phyloP scores from a whole-genome alignment of 23 tunicate genomes.

The Ciona savignyi region DNA sequence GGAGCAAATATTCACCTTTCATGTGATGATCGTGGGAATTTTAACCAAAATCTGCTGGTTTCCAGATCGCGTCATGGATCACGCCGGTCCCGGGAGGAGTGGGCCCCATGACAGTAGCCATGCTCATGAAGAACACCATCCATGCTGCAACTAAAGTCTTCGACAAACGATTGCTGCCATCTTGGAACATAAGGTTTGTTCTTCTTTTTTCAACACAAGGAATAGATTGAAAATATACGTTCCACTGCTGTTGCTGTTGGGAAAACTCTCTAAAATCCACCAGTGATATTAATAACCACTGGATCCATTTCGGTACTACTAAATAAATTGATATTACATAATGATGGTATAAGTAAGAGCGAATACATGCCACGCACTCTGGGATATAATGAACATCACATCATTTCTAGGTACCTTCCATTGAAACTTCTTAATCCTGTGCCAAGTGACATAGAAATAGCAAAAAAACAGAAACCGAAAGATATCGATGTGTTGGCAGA shows the following conservation, averaged over 20 bases:
- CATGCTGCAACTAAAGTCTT: slow-evolving; percentile 58
- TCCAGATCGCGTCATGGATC: slow-evolving; percentile 73
- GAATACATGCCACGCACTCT: no score
- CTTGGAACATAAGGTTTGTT: slow-evolving; percentile 53
- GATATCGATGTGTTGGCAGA: slow-evolving; percentile 59
- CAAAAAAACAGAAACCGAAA: slow-evolving; percentile 80
- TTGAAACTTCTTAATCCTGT: slow-evolving; percentile 67
- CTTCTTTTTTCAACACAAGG: no score
- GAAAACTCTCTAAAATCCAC: no score
- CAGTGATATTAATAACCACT: no score
- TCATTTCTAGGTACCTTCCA: slow-evolving; percentile 68
- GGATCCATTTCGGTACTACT: no score
- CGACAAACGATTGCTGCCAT: slow-evolving; percentile 19
- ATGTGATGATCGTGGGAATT: no score
- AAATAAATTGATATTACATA: no score
- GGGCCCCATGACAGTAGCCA: slow-evolving; percentile 99
- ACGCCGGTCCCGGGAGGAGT: slow-evolving; percentile 99
- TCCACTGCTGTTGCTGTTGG: no score
- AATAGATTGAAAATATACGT: no score
- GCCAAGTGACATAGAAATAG: slow-evolving; percentile 93
- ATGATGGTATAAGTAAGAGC: no score
- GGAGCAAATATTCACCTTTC: no score
- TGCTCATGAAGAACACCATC: slow-evolving; percentile 94
- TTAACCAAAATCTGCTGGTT: not conserved
- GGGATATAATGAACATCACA: no score